Percentiles rank a stretch among this genome's conserved stretches.
phyloP scores from a whole-genome alignment of 2,797 vertebrate genomes.

The Margarornis squamiger region DNA sequence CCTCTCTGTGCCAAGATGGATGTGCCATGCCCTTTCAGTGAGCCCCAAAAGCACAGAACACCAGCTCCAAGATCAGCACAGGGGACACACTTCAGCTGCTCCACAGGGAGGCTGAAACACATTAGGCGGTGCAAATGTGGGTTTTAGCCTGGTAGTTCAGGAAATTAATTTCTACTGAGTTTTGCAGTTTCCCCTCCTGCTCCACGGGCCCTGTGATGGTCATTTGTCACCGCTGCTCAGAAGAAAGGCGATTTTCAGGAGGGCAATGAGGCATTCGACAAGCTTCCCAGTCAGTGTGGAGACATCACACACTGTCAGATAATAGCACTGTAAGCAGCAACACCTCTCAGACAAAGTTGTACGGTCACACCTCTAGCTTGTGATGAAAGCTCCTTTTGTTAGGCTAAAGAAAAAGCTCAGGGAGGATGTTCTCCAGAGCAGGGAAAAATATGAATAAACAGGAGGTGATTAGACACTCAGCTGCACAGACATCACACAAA shows the following conservation, averaged over 20 bases:
- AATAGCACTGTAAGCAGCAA: neutral
- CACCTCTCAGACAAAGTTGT: neutral
- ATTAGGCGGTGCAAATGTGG: neutral
- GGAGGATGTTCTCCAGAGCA: neutral
- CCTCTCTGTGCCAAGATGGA: neutral
- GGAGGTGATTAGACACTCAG: neutral
- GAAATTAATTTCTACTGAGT: slow-evolving; percentile 19
- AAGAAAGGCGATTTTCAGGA: neutral
- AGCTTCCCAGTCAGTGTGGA: slow-evolving; percentile 19
- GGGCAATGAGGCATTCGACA: slow-evolving; percentile 44
- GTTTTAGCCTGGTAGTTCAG: neutral
- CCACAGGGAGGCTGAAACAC: neutral
- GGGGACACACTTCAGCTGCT: neutral
- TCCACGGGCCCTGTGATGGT: neutral
- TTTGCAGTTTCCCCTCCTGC: neutral
- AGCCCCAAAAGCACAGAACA: neutral
- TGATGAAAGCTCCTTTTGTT: neutral
- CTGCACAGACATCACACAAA: neutral
- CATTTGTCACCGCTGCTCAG: slow-evolving; percentile 23
- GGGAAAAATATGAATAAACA: neutral
- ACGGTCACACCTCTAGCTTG: neutral
- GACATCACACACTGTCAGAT: neutral
- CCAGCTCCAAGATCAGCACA: neutral
- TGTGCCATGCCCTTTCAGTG: neutral
- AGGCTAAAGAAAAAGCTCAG: neutral